phyloP scores from a whole-genome alignment of 2,113 vertebrate genomes.

The Ariopsis seemanni region DNA sequence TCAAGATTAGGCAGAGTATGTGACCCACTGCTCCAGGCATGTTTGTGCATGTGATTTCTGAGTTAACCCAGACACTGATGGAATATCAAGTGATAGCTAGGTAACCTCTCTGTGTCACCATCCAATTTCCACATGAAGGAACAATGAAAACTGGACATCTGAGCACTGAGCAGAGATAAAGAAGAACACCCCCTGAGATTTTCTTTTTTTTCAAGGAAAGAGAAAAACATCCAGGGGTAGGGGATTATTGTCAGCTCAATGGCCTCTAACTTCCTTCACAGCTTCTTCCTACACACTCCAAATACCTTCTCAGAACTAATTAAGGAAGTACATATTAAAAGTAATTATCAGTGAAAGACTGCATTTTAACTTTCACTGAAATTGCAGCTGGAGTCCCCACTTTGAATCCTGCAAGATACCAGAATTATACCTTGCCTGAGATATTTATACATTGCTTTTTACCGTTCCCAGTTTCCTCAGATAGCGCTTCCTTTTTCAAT shows the following conservation, averaged over 20 bases:
- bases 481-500: background rate
- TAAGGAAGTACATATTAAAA: constrained; percentile 28
- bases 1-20: constrained; percentile 52
- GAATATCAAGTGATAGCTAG: constrained; percentile 54
- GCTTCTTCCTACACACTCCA: background rate
- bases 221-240: background rate
- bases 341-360: constrained; percentile 15
- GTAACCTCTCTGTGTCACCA: constrained; percentile 45
- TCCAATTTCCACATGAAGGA: constrained; percentile 51
- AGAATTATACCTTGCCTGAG: background rate
- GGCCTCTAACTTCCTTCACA: background rate
- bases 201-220: background rate
- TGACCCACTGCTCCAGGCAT: constrained; percentile 41
- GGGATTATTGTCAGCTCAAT: constrained; percentile 18
- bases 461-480: background rate
- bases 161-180: constrained; percentile 43
- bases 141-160: constrained; percentile 53
- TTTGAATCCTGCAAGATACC: background rate
- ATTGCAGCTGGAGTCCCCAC: constrained; percentile 4
- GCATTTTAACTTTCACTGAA: constrained; percentile 19
- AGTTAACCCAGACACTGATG: constrained; percentile 43
- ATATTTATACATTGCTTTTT: background rate
- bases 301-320: constrained; percentile 16
- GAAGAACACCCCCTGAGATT: background rate
- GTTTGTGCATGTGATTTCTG: constrained; percentile 48